Base-by-base conservation (phyloP, 2,113 vertebrate genomes). In the Vidua chalybeata region DNA sequence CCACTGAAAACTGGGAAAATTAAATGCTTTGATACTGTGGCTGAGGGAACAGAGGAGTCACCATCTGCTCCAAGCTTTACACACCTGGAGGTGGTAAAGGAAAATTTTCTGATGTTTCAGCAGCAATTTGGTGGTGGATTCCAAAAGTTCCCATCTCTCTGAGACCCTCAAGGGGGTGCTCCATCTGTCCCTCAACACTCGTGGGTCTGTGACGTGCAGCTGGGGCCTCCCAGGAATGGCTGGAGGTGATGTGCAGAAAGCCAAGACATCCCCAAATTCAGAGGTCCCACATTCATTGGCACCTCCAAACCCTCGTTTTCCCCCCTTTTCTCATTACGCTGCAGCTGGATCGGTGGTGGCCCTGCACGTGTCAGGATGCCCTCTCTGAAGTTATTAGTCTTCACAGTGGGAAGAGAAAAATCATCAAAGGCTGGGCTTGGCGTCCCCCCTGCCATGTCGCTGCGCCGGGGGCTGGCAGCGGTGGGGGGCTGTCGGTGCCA, bases 371-470 rank as follows among this genome's bases (percentile, higher is more conserved):
- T 54, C 94, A 86, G 91, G 96, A 93, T 51, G 77, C 78, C 91
- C 83, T 92, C 93, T 97, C 97, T 96, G 97, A 97, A 97, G 95
- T 96, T 90, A 95, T 97, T 97, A 96, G 71, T 94, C 79, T 95
- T 97, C 97, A 35, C 97, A 97, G 96, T 43, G 5, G 95, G 96
- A 66, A 89, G 63, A 64, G 64, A 54, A 91, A 77, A 92, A 93
- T 68, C 96, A 96, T 98, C 97, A 97, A 97, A 98, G 94, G 77
- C 96, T 95, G 90, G 9, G 64, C 91, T 97, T 91, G 94, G 91
- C 19, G 7, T 95, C 19, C 56, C 28, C 84, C 88, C 66, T 2
- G 58, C 79, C 16, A 67, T 21, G 94, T 51, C 1, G 13, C 91
- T 61, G 69, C 8, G 39, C 81, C 5, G 4, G 92, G 87, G 87